Conservation (phyloP, 2,113 vertebrate species). For the Monarcha castaneiventris region DNA sequence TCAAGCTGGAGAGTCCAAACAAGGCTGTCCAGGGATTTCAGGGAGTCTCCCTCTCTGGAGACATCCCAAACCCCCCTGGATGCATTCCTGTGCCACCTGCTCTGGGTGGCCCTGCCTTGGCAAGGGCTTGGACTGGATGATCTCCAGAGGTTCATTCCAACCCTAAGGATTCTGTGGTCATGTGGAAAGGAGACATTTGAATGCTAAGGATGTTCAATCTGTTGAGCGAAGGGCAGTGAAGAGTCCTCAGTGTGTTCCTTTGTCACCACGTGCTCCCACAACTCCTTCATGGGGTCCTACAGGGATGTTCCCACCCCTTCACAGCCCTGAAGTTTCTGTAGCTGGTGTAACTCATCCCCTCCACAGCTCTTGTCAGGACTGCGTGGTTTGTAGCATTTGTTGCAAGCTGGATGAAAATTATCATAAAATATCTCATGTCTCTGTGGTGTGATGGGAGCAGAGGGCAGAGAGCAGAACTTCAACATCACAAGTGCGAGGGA, state of each 20-base stretch:
- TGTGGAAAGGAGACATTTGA: not conserved
- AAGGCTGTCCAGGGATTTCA: not conserved
- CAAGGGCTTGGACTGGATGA: not conserved
- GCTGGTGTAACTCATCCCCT: not conserved
- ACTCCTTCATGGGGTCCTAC: not conserved
- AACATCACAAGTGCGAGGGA: not conserved
- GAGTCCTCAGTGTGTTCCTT: fast-evolving
- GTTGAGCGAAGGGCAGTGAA: not conserved
- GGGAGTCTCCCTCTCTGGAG: not conserved
- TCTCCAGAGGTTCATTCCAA: not conserved
- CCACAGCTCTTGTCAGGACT: not conserved
- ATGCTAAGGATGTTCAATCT: not conserved
- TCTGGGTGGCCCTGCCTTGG: not conserved
- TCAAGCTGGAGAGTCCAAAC: not conserved
- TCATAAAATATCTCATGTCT: not conserved
- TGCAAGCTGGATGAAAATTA: not conserved
- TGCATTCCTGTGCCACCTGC: not conserved
- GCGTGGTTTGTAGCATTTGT: fast-evolving
- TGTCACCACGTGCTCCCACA: fast-evolving
- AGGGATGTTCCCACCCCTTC: not conserved
- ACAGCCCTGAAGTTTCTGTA: not conserved
- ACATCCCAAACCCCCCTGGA: not conserved
- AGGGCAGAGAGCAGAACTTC: not conserved
- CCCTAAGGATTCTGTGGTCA: not conserved
- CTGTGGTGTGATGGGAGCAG: not conserved